Evolutionary conservation across 1,140 invertebrate species (phyloP).

Genomic region (Cheumatopsyche charites): DNA sequence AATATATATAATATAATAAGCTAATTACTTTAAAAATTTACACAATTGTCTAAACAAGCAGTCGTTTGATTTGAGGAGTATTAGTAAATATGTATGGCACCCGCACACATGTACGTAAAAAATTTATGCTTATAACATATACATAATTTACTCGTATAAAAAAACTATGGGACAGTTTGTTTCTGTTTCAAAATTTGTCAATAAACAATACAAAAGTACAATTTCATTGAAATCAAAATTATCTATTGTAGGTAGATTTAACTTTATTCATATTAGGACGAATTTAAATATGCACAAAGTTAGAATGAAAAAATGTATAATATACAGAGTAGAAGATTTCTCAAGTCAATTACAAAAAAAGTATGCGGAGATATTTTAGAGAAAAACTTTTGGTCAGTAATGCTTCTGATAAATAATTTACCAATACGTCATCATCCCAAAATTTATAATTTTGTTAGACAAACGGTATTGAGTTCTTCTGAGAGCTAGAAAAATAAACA

Average conservation of each 20-base stretch:
- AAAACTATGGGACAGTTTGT: no score
- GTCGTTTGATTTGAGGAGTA: conserved; percentile 40
- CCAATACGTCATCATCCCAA: no score
- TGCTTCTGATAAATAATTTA: no score
- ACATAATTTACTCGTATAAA: conserved; percentile 4
- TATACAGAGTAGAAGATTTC: not conserved
- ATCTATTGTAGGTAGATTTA: not conserved
- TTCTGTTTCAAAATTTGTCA: no score
- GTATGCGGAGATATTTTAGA: not conserved
- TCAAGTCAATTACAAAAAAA: not conserved
- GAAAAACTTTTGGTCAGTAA: not conserved
- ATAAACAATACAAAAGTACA: no score
- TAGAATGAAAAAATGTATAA: not conserved
- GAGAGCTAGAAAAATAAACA: conserved; percentile 13
- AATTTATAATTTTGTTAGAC: conserved; percentile 12
- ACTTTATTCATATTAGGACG: not conserved
- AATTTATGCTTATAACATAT: conserved; percentile 21
- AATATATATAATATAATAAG: conserved; percentile 20
- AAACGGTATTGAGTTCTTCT: conserved; percentile 9
- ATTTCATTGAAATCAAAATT: not conserved
- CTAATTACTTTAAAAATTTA: conserved; percentile 28
- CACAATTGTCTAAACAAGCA: conserved; percentile 40
- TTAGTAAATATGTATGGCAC: conserved; percentile 14
- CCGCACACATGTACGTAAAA: not conserved
- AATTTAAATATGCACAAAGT: not conserved